These are phyloP conservation scores for Gymnodraco acuticeps DNA, from an alignment of 2,797 vertebrate genomes.

Conservation along the genomic window DNA sequence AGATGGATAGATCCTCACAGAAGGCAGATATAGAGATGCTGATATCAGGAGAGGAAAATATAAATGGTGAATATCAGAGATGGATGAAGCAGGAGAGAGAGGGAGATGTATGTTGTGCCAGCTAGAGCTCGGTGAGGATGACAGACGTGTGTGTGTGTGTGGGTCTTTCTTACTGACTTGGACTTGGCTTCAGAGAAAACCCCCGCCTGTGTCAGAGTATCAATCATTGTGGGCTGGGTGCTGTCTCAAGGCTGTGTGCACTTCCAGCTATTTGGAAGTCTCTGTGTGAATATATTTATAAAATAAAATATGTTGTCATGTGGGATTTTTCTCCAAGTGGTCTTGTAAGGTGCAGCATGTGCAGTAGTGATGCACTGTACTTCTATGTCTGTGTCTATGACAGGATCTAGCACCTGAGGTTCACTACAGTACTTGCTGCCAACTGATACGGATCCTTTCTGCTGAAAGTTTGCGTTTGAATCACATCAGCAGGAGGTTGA, in stretches of 20 bases:
- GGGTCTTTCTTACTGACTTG: slow-evolving; percentile 39
- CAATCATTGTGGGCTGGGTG: slow-evolving; percentile 64
- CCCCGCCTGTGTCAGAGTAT: slow-evolving; percentile 54
- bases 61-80: slow-evolving; percentile 59
- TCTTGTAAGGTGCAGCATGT: slow-evolving; percentile 12
- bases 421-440: neutral
- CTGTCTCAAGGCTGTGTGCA: slow-evolving; percentile 66
- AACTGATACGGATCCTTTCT: neutral
- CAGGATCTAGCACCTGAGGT: neutral
- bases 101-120: slow-evolving; percentile 57
- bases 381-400: neutral
- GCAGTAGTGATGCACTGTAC: neutral
- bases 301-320: slow-evolving; percentile 18
- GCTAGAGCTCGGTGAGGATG: slow-evolving; percentile 52
- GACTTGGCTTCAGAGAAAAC: slow-evolving; percentile 47
- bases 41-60: slow-evolving; percentile 57
- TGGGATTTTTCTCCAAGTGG: slow-evolving; percentile 8
- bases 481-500: slow-evolving; percentile 2
- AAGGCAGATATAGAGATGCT: slow-evolving; percentile 55
- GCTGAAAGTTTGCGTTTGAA: neutral
- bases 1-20: slow-evolving; percentile 52
- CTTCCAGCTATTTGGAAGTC: slow-evolving; percentile 27
- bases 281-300: slow-evolving; percentile 28
- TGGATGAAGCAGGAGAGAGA: slow-evolving; percentile 51
- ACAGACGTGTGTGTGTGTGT: slow-evolving; percentile 58